Percentiles rank a stretch among this genome's conserved stretches.
These are phyloP conservation scores for Andrena haemorrhoa DNA, from an alignment of 2,888 invertebrate genomes.

Conservation along the genomic window DNA sequence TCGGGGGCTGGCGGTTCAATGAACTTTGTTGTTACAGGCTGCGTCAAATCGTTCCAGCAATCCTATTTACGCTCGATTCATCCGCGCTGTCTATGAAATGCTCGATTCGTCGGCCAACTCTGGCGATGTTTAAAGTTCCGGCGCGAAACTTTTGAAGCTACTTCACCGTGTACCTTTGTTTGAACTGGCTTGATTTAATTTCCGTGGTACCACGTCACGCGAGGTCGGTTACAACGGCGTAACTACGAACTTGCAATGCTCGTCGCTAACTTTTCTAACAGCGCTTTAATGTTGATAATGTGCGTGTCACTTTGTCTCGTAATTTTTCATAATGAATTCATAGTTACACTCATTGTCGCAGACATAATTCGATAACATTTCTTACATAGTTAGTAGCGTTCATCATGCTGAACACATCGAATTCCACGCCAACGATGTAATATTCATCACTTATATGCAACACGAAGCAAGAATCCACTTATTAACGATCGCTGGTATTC, in stretches of 20 bases:
- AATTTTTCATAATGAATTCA: slow-evolving; percentile 8
- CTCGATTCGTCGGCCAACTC: slow-evolving; percentile 32
- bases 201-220: slow-evolving; percentile 58
- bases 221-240: slow-evolving; percentile 52
- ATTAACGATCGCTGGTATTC: too few species aligned
- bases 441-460: too few species aligned
- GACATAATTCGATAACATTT: too few species aligned
- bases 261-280: slow-evolving; percentile 46
- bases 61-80: slow-evolving; percentile 52
- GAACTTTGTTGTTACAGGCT: slow-evolving; percentile 29
- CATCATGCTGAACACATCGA: too few species aligned
- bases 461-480: too few species aligned
- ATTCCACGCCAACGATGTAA: too few species aligned
- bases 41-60: slow-evolving; percentile 34
- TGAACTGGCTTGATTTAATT: slow-evolving; percentile 64
- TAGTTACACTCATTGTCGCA: too few species aligned
- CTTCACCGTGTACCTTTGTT: slow-evolving; percentile 56
- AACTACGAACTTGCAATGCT: slow-evolving; percentile 43
- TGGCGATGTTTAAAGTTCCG: slow-evolving; percentile 54
- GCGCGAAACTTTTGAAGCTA: slow-evolving; percentile 55
- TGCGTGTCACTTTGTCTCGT: background rate
- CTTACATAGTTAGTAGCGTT: too few species aligned
- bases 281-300: slow-evolving; percentile 34
- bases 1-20: background rate
- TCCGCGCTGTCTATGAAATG: slow-evolving; percentile 32